These are phyloP conservation scores for Scyliorhinus canicula DNA, from an alignment of 2,797 vertebrate genomes.

Conservation along the genomic window DNA sequence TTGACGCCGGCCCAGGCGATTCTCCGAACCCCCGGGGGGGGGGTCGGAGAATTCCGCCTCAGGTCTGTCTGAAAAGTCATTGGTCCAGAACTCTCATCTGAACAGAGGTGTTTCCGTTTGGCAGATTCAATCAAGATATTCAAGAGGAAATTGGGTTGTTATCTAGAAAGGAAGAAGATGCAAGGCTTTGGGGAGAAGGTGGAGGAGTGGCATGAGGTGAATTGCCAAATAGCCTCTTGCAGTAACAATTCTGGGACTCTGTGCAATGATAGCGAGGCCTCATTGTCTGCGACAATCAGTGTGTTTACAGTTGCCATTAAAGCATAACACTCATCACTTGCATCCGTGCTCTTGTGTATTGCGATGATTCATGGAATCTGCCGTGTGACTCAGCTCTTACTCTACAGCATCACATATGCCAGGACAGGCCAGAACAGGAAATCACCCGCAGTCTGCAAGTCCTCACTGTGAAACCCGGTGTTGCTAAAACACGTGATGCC, in stretches of 20 bases:
- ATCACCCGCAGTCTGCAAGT: not conserved
- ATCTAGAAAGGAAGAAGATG: not conserved
- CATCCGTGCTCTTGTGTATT: not conserved
- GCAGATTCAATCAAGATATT: not conserved
- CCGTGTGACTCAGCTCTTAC: not conserved
- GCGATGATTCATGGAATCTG: constrained; percentile 10
- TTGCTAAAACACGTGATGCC: not conserved
- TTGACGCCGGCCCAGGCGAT: too few relatives aligned
- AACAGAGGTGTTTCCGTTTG: too few relatives aligned
- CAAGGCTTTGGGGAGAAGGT: not conserved
- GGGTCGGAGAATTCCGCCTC: too few relatives aligned
- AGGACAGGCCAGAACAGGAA: constrained; percentile 8
- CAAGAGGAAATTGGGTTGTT: not conserved
- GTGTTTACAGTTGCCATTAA: not conserved
- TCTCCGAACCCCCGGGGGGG: too few relatives aligned
- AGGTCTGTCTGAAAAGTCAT: too few relatives aligned
- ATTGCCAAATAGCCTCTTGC: not conserved
- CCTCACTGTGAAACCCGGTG: constrained; percentile 25
- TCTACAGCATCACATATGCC: not conserved
- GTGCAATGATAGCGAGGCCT: not conserved
- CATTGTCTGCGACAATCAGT: not conserved
- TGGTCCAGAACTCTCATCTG: too few relatives aligned
- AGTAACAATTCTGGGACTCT: not conserved
- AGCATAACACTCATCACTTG: not conserved
- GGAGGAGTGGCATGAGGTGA: not conserved